Percentiles rank a stretch among this genome's conserved stretches.
Conservation (phyloP, 1,140 invertebrate genomes). For the Pogonomyrmex californicus region DNA sequence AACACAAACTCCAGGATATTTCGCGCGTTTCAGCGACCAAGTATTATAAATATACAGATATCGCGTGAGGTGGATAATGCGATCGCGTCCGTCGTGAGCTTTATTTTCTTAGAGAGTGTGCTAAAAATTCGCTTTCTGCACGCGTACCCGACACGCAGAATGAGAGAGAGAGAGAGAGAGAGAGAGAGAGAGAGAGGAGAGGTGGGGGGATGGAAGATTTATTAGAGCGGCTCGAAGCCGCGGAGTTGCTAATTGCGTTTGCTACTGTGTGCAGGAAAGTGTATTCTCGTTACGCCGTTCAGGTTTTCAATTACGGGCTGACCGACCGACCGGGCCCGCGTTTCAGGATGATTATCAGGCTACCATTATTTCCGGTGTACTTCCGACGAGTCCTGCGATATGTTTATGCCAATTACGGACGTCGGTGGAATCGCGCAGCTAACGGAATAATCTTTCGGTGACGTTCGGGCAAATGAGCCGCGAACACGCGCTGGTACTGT, state of each 20-base stretch:
- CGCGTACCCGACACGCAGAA: constrained; percentile 39
- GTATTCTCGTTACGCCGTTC: constrained; percentile 60
- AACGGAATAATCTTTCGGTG: constrained; percentile 61
- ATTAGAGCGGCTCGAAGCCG: constrained; percentile 55
- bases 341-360: constrained; percentile 63
- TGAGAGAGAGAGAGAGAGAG: not conserved
- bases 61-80: constrained; percentile 47
- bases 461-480: constrained; percentile 50
- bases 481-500: constrained; percentile 11
- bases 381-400: constrained; percentile 52
- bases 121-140: constrained; percentile 66
- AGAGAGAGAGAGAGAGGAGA: constrained; percentile 1
- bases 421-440: constrained; percentile 29
- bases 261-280: constrained; percentile 59
- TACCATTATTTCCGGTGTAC: constrained; percentile 52
- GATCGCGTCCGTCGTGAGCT: constrained; percentile 45
- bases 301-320: constrained; percentile 57
- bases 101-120: constrained; percentile 60
- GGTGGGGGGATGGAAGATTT: constrained; percentile 50
- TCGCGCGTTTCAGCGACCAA: not conserved
- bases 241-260: constrained; percentile 62
- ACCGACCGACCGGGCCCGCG: constrained; percentile 35
- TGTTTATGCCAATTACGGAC: constrained; percentile 59
- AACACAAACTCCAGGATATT: not conserved
- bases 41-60: constrained; percentile 63